Base-by-base conservation (phyloP, 2,797 vertebrate genomes). In the Kryptolebias ocellatus region DNA sequence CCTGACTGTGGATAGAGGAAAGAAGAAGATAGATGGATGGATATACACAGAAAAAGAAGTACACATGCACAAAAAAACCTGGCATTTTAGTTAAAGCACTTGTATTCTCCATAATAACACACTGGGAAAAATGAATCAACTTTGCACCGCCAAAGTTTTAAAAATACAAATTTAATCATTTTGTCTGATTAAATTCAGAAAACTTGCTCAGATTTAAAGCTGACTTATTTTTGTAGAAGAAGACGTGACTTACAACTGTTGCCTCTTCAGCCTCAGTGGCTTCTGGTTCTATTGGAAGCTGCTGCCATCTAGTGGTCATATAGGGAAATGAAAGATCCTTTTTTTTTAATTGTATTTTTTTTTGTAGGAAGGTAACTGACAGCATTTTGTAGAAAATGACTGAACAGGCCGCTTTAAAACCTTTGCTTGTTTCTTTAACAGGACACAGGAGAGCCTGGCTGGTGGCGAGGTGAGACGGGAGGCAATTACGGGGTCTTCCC, bases 401-500 rank as follows among this genome's bases (percentile, higher is more conserved):
- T 34, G 24, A 24, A 24, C 20, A 24, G 20, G 20, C 20, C 18
- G 2, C 18, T 16, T 34, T 63, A 2, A 37, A 37, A 37, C 34
- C 15, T 34, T 24, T 24, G 20, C 34, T 58, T 49, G 46, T 60
- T 17, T 72, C 72, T 90, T 50, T 20, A 78, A 89, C 85, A 99
- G 98, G 95, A 98, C 61, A 96, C 96, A 18, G 97, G 97, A 57
- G 96, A 98, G 76, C 81, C 88, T 0, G 97, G 98, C 62, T 99
- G 97, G 96, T 98, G 97, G 97, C 95, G 91, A 89, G 97, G 98
- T 58, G 96, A 96, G 71, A 72, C 94, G 9, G 95, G 90, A 39
- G 96, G 96, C 50, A 95, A 83, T 94, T 93, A 96, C 74, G 97
- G 97, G 1, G 94, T 98, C 55, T 98, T 99, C 79, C 98, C 97